Conservation (phyloP, 2,113 vertebrate species). For the Daphoenositta chrysoptera region DNA sequence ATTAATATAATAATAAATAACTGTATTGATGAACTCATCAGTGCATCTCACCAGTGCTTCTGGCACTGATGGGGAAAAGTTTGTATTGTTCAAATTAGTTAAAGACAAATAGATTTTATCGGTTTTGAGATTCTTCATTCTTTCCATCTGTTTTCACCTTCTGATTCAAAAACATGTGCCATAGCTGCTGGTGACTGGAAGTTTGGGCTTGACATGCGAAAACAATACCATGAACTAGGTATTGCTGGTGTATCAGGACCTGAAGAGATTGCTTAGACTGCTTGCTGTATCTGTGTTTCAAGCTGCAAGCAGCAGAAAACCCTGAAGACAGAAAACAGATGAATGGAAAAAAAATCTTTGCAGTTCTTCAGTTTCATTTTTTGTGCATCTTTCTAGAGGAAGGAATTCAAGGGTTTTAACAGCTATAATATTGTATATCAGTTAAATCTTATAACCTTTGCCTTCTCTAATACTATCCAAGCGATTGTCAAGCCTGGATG, state of each 20-base stretch:
- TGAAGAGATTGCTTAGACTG: not conserved
- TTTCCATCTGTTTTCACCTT: not conserved
- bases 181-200: not conserved
- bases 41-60: not conserved
- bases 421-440: not conserved
- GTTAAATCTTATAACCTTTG: not conserved
- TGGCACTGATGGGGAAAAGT: not conserved
- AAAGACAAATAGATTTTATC: not conserved
- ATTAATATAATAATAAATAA: not conserved
- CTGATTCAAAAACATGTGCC: not conserved
- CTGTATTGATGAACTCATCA: not conserved
- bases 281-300: not conserved
- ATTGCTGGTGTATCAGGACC: not conserved
- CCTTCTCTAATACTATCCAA: not conserved
- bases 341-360: not conserved
- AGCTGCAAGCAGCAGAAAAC: not conserved
- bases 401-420: not conserved
- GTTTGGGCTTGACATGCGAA: not conserved
- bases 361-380: not conserved
- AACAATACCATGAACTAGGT: not conserved
- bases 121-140: not conserved
- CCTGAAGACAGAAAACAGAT: not conserved
- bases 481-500: not conserved
- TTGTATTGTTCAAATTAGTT: not conserved
- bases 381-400: not conserved